Evolutionary conservation across 2,888 invertebrate genomes (phyloP).

Genomic region (Sericinus montela): DNA sequence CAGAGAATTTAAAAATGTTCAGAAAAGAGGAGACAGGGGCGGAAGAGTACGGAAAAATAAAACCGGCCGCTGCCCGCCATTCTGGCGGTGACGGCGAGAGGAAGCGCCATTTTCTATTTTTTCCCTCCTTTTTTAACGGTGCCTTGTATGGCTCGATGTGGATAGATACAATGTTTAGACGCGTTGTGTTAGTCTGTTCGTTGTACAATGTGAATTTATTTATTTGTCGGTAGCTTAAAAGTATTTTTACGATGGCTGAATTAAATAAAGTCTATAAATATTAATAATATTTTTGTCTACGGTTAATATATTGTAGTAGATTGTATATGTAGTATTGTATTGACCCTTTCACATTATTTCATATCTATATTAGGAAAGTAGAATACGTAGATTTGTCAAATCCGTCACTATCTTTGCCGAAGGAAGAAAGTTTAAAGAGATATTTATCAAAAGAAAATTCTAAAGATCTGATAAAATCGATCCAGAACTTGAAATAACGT

Average conservation of each 20-base stretch:
- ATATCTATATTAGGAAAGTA: no score
- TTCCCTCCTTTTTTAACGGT: slow-evolving; percentile 42
- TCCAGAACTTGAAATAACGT: no score
- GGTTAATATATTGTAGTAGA: no score
- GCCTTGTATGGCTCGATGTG: slow-evolving; percentile 13
- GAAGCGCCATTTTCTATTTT: slow-evolving; percentile 65
- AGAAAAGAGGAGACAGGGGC: slow-evolving; percentile 51
- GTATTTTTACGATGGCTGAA: background rate
- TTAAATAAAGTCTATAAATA: no score
- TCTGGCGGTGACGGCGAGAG: slow-evolving; percentile 71
- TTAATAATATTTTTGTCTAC: no score
- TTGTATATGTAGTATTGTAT: no score
- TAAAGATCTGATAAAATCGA: no score
- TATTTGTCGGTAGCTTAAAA: background rate
- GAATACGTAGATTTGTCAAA: no score
- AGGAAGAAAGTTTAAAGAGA: no score
- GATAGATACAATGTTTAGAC: slow-evolving; percentile 15
- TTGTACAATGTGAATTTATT: background rate
- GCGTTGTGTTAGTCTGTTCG: slow-evolving; percentile 13
- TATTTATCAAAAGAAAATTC: no score
- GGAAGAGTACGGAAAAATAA: slow-evolving; percentile 60
- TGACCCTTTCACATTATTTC: no score
- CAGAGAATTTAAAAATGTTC: slow-evolving; percentile 49
- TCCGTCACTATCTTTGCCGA: no score
- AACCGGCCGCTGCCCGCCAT: slow-evolving; percentile 56